Evolutionary conservation across 2,113 vertebrate genomes (phyloP), one percentile per base, ranked within the genome.

Genomic region (Heterotis niloticus): DNA sequence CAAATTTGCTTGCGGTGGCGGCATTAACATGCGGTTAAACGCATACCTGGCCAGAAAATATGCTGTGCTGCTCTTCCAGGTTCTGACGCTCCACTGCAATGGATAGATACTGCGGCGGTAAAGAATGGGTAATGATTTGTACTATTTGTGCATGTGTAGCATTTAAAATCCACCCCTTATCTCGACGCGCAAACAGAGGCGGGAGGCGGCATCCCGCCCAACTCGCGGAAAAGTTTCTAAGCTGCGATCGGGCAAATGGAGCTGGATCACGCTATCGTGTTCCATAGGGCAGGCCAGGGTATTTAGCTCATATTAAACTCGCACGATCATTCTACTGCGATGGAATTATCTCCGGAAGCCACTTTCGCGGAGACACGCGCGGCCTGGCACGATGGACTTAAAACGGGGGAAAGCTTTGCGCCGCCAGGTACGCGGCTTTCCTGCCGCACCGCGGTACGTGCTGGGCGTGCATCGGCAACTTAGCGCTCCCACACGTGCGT

Each of bases 301-400:
- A 24, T 29, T 57, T 59, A 74, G 72, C 72, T 74, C 72, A 28
- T 17, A 10, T 59, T 23, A 54, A 56, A 74, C 57, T 74, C 26
- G 24, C 52, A 74, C 26, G 56, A 57, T 74, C 34, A 75, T 62
- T 23, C 59, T 34, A 29, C 56, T n/a, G 52, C 14, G 65, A 51
- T 23, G 69, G 52, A 52, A 64, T 68, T 69, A 57, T 68, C 65
- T 54, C 23, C 29, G 5, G 67, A 67, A 51, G 26, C 44, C 24
- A 67, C 57, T 77, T 57, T 26, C 64, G 24, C 26, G 51, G 64
- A 51, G 64, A 23, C 28, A 54, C n/a, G 68, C 51, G 24, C 52
- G 29, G 76, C 23, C 34, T 44, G 64, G 23, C 7, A 3, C 34
- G 18, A 26, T 44, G n/a, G n/a, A n/a, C n/a, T n/a, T n/a, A n/a